A percentile compares a stretch with the other conserved stretches of the same genome.
Evolutionary conservation across 2,113 vertebrate species (phyloP).

Genomic region (Eleginops maclovinus): DNA sequence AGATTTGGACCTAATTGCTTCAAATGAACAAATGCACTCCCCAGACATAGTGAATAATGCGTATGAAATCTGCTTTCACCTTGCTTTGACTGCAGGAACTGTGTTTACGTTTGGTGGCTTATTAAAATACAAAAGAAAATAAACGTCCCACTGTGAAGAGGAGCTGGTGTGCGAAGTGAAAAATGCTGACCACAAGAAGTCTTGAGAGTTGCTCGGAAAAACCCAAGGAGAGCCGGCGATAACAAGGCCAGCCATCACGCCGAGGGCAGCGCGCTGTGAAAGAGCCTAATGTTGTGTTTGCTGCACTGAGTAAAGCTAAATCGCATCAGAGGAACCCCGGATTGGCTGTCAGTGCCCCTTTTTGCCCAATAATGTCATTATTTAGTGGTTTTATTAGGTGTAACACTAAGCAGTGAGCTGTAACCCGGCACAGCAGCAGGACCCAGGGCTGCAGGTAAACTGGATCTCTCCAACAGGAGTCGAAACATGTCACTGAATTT

Average conservation of each 20-base stretch:
- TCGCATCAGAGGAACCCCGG: constrained; percentile 11
- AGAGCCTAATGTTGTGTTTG: constrained; percentile 40
- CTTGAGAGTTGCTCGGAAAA: constrained; percentile 11
- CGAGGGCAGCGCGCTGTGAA: constrained; percentile 19
- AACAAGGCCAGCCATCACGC: constrained; percentile 49
- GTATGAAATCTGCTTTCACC: background rate
- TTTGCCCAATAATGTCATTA: constrained; percentile 27
- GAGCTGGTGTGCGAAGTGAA: constrained; percentile 13
- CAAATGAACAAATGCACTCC: constrained; percentile 53
- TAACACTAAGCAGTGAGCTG: constrained; percentile 8
- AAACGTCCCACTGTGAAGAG: background rate
- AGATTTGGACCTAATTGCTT: constrained; percentile 57
- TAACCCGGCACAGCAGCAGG: background rate
- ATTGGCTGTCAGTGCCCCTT: constrained; percentile 33
- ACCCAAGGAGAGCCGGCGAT: background rate
- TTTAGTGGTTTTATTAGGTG: constrained; percentile 28
- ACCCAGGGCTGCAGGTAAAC: background rate
- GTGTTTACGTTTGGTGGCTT: background rate
- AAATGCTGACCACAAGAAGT: constrained; percentile 56
- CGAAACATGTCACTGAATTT: background rate
- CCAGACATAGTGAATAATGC: constrained; percentile 44
- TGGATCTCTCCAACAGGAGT: background rate
- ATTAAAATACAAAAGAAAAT: constrained; percentile 1
- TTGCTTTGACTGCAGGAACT: background rate
- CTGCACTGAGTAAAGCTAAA: constrained; percentile 22